Evolutionary conservation across 2,888 invertebrate species (phyloP).

Genomic region (Drosophila antonietae): DNA sequence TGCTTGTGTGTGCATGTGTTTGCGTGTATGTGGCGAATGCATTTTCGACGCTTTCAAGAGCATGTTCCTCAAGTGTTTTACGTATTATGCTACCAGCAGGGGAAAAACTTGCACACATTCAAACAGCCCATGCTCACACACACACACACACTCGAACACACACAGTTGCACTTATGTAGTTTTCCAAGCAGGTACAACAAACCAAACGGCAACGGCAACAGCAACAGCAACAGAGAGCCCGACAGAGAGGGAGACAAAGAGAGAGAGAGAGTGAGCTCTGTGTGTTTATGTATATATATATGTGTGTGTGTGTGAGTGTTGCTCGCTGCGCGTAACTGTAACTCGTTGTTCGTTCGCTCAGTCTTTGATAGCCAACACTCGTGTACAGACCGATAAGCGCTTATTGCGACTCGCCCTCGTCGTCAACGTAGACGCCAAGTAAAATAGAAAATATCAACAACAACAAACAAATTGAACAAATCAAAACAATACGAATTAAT

Average conservation of each 20-base stretch:
- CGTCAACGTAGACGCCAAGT: conserved; percentile 39
- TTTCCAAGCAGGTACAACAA: conserved; percentile 70
- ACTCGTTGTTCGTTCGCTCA: conserved; percentile 70
- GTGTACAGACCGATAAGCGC: conserved; percentile 83
- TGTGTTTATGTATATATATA: conserved; percentile 17
- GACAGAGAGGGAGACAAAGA: conserved; percentile 9
- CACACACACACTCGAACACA: not conserved
- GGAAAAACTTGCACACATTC: conserved; percentile 37
- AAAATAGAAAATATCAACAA: conserved; percentile 6
- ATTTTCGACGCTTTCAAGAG: conserved; percentile 62
- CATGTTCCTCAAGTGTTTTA: conserved; percentile 48
- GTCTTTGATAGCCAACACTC: conserved; percentile 84
- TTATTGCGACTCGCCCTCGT: conserved; percentile 51
- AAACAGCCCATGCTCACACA: conserved; percentile 5
- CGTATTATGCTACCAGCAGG: conserved; percentile 49
- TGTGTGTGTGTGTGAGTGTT: conserved; percentile 37
- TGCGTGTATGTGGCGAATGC: conserved; percentile 50
- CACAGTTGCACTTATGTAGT: conserved; percentile 46
- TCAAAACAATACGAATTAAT: conserved; percentile 34
- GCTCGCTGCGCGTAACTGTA: conserved; percentile 70
- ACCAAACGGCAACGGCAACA: conserved; percentile 29
- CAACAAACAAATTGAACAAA: conserved; percentile 40
- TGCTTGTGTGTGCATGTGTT: conserved; percentile 11
- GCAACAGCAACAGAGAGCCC: conserved; percentile 21
- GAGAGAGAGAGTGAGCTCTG: conserved; percentile 17